phyloP scores from a whole-genome alignment of 2,113 vertebrate species.

The Chionis minor region DNA sequence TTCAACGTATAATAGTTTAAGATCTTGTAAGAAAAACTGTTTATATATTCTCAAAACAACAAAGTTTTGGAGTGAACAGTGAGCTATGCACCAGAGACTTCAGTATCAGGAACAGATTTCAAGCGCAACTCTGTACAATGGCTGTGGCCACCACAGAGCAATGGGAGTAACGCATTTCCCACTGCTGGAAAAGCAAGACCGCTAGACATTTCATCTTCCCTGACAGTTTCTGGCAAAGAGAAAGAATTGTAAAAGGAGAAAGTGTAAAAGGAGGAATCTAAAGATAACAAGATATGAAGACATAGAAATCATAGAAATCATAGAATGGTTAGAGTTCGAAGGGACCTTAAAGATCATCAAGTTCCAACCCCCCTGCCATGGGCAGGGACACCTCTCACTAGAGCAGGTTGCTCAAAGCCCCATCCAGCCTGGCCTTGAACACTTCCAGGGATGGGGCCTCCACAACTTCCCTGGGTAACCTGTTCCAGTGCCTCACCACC shows the following conservation, averaged over 20 bases:
- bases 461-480: no score
- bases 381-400: no score
- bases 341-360: no score
- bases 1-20: not conserved
- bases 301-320: no score
- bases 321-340: no score
- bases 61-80: not conserved
- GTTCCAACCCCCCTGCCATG: no score
- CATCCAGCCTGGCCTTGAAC: no score
- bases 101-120: not conserved
- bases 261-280: not conserved
- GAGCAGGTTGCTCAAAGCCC: no score
- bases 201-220: not conserved
- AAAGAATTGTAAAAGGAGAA: not conserved
- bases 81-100: not conserved
- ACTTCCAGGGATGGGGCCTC: no score
- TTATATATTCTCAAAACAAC: not conserved
- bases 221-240: not conserved
- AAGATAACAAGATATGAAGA: not conserved
- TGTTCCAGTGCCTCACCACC: no score
- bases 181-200: not conserved
- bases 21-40: not conserved
- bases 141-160: not conserved
- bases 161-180: not conserved
- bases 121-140: not conserved